Evolutionary conservation across 2,113 vertebrate genomes (phyloP), one percentile per base, ranked within the genome.

Genomic region (Bos javanicus): DNA sequence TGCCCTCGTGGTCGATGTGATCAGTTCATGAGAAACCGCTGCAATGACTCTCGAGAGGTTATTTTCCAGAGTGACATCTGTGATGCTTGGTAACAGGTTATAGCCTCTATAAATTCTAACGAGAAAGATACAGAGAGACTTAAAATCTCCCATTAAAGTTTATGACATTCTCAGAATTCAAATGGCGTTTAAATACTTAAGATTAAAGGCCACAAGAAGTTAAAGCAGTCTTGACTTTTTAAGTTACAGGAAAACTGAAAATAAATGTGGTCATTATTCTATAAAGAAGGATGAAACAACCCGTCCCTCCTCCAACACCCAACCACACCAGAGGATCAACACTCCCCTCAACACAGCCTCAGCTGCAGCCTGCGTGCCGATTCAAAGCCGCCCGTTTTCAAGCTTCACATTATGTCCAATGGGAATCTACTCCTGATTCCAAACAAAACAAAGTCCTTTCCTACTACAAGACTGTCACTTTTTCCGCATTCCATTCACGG

Each of bases 21-120:
- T 99, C 71, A 99, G 94, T 0, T 99, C 99, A 2, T 99, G 99
- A 52, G 99, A 99, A 97, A 99, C 98, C 0, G 99, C 99, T 3
- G 99, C 99, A 67, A 99, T 98, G 48, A 99, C 99, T 86, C 99
- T 99, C 6, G 99, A 99, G 76, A 99, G 98, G 97, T 99, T 99
- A 98, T 99, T 99, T 97, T 99, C 99, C 98, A 99, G 81, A 17
- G 99, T 99, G 95, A 99, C 98, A 43, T 99, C 99, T 17, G 99
- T 99, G 83, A 99, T 98, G 56, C 98, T 93, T 64, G 98, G 99
- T 16, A 99, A 98, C 80, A 99, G 98, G 97, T 96, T 99, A 98
- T 99, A 99, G 54, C 99, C 99, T 98, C 99, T 99, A 30, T 99
- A 99, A 2, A 99, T 99, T 98, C 99, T 99, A 98, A 43, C 52